Evolutionary conservation across 2,113 vertebrate genomes (phyloP), one percentile per base, ranked within the genome.

Genomic region (Perognathus longimembris): DNA sequence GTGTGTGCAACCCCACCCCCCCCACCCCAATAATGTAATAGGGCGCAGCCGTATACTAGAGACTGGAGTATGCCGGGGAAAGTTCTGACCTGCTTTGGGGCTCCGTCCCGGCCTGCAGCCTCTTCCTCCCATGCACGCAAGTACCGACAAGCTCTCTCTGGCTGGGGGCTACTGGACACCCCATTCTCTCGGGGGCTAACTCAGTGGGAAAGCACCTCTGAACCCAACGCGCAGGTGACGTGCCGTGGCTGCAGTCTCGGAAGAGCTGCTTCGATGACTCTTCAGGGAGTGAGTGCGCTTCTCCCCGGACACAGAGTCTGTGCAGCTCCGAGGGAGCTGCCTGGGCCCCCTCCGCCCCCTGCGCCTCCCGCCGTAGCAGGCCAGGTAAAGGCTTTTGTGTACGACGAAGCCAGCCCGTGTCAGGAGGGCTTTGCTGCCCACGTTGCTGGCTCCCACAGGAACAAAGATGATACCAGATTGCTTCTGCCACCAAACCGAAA

Each of bases 181-280:
- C 30, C 14, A 34, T 71, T 26, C 9, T 81, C 81, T 84, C 66
- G 15, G 14, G 11, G 63, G 22, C 32, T 74, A 45, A 36, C 64
- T 42, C 85, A 45, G 73, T 54, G 0, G 12, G 86, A 86, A 92
- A 89, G 32, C 63, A 32, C 66, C 87, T 76, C 80, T 81, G 64
- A 91, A 76, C 89, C 78, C 70, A 95, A 17, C 73, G 85, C 5
- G 66, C 80, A 77, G 77, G 70, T 50, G 30, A 14, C 1, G 0
- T 6, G 2, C 42, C 36, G 20, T 73, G 28, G 12, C 74, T 8
- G 15, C 74, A 67, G 14, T 93, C 92, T 64, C 61, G 50, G 30
- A 89, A 84, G 57, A 89, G 61, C 34, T 85, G 42, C 8, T 66
- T 88, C 76, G 74, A 83, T 40, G 45, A 70, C 40, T 94, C 66